Conservation (phyloP, 2,113 vertebrate species). For the Empidonax traillii region DNA sequence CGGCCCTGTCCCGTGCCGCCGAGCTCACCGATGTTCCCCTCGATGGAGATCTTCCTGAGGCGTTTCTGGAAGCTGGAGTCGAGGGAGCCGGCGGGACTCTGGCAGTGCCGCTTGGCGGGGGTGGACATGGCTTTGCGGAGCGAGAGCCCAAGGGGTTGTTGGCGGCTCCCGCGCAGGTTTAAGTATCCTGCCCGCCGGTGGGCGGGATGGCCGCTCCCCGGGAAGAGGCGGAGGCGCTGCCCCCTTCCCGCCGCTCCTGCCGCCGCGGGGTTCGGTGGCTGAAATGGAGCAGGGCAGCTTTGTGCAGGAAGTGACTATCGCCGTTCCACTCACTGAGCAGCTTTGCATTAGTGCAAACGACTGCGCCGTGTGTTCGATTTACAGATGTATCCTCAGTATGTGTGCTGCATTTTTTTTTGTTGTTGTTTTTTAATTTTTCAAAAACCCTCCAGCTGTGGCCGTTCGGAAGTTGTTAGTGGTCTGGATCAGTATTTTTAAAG, state of each 20-base stretch:
- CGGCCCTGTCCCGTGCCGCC: background rate
- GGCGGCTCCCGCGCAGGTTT: background rate
- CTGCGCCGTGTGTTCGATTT: background rate
- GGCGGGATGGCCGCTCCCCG: conserved; percentile 15
- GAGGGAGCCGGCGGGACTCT: background rate
- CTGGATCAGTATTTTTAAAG: accelerated
- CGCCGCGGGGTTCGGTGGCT: accelerated
- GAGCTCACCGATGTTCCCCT: conserved; percentile 86
- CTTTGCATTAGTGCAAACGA: background rate
- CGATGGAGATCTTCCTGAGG: conserved; percentile 79
- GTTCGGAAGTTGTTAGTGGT: background rate
- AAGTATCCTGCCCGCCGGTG: background rate
- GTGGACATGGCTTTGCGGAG: conserved; percentile 68
- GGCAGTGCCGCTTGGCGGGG: conserved; percentile 75
- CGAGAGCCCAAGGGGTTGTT: background rate
- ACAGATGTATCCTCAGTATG: background rate
- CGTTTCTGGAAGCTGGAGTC: conserved; percentile 74
- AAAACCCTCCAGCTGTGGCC: background rate
- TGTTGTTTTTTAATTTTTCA: background rate
- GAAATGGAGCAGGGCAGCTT: background rate
- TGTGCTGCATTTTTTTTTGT: background rate
- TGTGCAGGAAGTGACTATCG: background rate
- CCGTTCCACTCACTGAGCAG: background rate
- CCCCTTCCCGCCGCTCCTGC: background rate
- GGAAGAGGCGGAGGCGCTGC: background rate